Percentiles rank a stretch among this genome's conserved stretches.
Evolutionary conservation across 2,888 invertebrate genomes (phyloP).

Genomic region (Metacarcinus magister): DNA sequence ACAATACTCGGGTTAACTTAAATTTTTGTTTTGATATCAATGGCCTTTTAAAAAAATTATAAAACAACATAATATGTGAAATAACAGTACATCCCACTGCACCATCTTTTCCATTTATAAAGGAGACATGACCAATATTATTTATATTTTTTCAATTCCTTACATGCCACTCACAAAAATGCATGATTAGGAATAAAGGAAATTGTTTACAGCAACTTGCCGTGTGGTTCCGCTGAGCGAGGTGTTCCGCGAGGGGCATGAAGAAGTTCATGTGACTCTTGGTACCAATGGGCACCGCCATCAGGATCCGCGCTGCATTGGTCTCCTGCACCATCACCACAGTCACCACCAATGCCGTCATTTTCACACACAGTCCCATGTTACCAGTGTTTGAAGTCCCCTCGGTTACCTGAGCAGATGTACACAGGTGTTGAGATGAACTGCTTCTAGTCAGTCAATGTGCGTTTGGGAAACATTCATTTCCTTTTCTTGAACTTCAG

Average conservation of each 20-base stretch:
- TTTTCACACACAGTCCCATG: neutral
- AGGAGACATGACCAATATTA: neutral
- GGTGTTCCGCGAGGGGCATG: constrained; percentile 63
- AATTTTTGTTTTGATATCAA: no score
- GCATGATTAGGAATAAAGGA: no score
- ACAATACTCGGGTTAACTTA: neutral
- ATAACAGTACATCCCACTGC: no score
- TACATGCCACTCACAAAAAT: no score
- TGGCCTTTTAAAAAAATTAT: neutral
- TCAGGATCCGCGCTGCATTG: constrained; percentile 48
- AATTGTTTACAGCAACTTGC: neutral
- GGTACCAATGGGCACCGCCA: constrained; percentile 49
- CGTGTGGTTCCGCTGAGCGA: constrained; percentile 61
- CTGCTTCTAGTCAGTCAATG: neutral
- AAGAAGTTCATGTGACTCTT: constrained; percentile 70
- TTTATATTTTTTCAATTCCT: no score
- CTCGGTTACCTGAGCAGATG: no score
- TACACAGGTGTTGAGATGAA: neutral
- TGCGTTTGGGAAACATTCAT: neutral
- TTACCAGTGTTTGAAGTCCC: neutral
- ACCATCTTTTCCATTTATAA: neutral
- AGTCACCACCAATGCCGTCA: neutral
- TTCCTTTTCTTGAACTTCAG: no score
- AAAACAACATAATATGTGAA: neutral
- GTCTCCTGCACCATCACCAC: constrained; percentile 20